Conservation (phyloP, 2,113 vertebrate genomes). For the Tympanuchus pallidicinctus region DNA sequence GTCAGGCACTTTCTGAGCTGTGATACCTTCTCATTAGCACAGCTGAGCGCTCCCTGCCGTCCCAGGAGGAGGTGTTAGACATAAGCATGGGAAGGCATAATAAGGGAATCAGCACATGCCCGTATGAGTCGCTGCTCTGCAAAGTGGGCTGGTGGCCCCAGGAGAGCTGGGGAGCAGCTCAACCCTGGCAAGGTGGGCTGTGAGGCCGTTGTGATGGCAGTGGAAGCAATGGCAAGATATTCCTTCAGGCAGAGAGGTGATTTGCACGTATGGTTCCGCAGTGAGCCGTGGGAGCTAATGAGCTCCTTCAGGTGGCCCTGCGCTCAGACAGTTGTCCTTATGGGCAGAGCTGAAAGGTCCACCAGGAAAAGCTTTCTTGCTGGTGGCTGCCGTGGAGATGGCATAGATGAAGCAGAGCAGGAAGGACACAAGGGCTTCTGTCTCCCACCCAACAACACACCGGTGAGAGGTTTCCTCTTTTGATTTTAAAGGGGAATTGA, state of each 20-base stretch:
- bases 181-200: too few species aligned
- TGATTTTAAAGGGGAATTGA: neutral
- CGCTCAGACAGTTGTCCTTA: neutral
- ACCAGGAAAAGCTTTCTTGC: neutral
- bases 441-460: neutral
- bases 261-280: fast-evolving
- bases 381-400: fast-evolving
- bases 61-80: neutral
- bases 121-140: fast-evolving
- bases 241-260: neutral
- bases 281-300: neutral
- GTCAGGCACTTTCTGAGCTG: neutral
- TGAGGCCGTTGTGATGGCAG: neutral
- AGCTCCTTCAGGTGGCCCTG: neutral
- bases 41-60: fast-evolving
- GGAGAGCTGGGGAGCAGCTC: neutral
- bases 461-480: neutral
- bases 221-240: fast-evolving
- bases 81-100: neutral
- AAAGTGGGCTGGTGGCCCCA: fast-evolving
- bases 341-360: neutral
- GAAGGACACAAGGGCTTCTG: neutral
- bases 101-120: neutral
- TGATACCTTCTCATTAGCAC: neutral
- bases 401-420: neutral